A percentile compares a stretch with the other conserved stretches of the same genome.
These are phyloP conservation scores for Martes flavigula DNA, from an alignment of 2,797 vertebrate species.

Conservation along the genomic window DNA sequence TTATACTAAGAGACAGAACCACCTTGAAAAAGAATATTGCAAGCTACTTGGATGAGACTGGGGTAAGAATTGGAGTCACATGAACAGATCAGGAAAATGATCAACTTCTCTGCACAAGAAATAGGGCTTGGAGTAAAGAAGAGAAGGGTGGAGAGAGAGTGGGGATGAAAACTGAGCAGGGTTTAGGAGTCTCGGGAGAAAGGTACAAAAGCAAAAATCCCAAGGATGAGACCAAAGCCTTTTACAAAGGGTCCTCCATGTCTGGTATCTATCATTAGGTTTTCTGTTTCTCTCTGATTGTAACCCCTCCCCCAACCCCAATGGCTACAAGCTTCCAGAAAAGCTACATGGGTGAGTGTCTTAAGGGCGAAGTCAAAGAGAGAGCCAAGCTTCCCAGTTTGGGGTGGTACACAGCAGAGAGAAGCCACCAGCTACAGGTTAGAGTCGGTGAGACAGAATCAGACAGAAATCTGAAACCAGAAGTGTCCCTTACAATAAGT, in stretches of 20 bases:
- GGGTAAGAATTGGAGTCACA: not conserved
- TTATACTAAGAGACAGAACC: not conserved
- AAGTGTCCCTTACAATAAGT: not conserved
- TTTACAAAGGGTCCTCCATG: not conserved
- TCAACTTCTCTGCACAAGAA: not conserved
- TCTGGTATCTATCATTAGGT: not conserved
- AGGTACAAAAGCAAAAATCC: not conserved
- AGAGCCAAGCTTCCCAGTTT: rapidly evolving
- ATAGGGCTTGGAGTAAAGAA: not conserved
- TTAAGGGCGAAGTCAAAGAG: not conserved
- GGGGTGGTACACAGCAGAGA: not conserved
- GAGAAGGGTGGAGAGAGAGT: not conserved
- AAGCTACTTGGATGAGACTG: not conserved
- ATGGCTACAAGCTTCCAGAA: not conserved
- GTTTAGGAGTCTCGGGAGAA: not conserved
- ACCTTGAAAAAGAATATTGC: not conserved
- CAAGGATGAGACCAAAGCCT: not conserved
- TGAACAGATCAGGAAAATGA: not conserved
- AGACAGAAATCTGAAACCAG: not conserved
- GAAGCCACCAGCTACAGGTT: too few species aligned
- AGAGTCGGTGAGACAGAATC: not conserved
- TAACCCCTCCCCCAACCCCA: not conserved
- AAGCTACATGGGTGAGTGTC: not conserved
- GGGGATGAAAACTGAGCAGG: not conserved
- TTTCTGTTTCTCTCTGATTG: not conserved